These are phyloP conservation scores for Mellivora capensis DNA, from an alignment of 2,113 vertebrate species.

Conservation along the genomic window DNA sequence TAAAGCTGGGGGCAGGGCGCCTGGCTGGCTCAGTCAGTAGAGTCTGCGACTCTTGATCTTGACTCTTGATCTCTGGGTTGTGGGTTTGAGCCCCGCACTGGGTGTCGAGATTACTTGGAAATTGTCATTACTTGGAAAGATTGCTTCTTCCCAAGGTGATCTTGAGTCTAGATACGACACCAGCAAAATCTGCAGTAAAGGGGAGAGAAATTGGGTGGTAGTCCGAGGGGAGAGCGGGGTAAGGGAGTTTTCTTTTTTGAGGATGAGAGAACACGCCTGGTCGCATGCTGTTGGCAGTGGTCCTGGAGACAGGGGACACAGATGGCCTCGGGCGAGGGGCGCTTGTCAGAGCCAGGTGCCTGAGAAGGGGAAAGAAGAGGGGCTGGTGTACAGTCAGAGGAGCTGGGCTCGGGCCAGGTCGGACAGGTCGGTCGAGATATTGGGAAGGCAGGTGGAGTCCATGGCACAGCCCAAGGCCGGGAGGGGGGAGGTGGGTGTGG, in stretches of 20 bases:
- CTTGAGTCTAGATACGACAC: not conserved
- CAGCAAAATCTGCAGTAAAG: not conserved
- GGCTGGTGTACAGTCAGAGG: not conserved
- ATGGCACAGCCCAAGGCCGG: not conserved
- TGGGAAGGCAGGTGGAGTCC: not conserved
- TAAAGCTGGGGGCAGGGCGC: not conserved
- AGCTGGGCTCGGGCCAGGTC: not conserved
- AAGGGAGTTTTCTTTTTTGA: not conserved
- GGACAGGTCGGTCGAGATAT: fast-evolving
- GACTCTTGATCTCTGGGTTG: not conserved
- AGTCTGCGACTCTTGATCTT: not conserved
- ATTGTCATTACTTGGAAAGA: not conserved
- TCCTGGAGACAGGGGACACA: not conserved
- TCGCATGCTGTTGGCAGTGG: not conserved
- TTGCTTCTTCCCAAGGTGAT: not conserved
- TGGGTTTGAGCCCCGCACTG: not conserved
- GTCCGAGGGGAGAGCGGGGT: no score
- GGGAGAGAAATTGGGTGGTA: not conserved
- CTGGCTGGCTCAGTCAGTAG: not conserved
- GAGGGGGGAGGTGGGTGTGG: not conserved
- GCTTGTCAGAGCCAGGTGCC: no score
- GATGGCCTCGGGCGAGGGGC: not conserved
- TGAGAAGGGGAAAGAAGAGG: not conserved
- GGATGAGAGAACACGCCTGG: not conserved
- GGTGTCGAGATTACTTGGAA: not conserved